Evolutionary conservation across 2,888 invertebrate species (phyloP), one percentile per base, ranked within the genome.

Genomic region (Emmelina monodactyla): DNA sequence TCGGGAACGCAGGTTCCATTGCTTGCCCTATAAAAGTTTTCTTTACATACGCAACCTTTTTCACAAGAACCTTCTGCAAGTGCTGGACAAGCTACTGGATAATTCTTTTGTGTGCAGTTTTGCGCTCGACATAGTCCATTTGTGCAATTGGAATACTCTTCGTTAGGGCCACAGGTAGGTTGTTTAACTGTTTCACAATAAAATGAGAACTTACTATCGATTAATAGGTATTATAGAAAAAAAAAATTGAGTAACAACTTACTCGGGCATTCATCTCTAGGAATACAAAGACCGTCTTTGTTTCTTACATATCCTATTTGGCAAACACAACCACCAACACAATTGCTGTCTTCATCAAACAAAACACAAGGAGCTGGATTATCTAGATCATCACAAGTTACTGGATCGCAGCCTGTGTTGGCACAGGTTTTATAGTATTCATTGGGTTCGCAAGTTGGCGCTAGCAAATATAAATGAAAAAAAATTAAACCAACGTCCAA

Each of bases 21-120:
- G 0, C 39, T 9, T 2, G 41, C 40, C 39, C 58, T 44, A 28
- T 61, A 43, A 31, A 51, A 61, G 1, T 45, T 50, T 2, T 51
- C 40, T 37, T 45, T 42, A 32, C 63, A 64, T 4, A 54, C 14
- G 31, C 63, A 64, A 1, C 62, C 62, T 11, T 49, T 45, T 10
- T 41, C 47, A 29, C 63, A 64, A 16, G 14, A 3, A 11, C 45
- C 41, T 1, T n/a, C n/a, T 12, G 45, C 30, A 1, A 53, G 32
- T 33, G 43, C 50, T 1, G 45, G 22, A 35, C 61, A 62, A n/a
- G 46, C 45, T 4, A 56, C 39, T 4, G 42, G 42, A 13, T 42
- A 38, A 1, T 53, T 56, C 14, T 51, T 32, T 39, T 61, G 51
- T 1, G 54, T 48, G 40, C 63, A 63, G 31, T 53, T 56, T 37